Evolutionary conservation across 2,797 vertebrate genomes (phyloP), one percentile per base, ranked within the genome.

Genomic region (Borostomias antarcticus): DNA sequence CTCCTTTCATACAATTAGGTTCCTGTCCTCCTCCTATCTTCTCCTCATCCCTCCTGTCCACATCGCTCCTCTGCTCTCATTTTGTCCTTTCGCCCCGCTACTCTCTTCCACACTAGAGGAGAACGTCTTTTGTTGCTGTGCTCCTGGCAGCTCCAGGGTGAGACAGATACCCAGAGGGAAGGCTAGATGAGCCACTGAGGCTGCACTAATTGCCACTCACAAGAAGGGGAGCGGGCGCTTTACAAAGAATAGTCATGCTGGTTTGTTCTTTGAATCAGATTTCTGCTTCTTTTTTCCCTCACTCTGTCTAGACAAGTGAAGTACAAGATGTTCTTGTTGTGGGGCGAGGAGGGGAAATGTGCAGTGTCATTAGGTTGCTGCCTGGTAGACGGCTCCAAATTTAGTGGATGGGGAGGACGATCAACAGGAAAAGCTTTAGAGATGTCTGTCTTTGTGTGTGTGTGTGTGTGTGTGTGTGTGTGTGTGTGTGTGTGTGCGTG

Each of bases 141-240:
- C n/a, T n/a, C n/a, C n/a, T n/a, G n/a, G n/a, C n/a, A n/a, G n/a
- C n/a, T n/a, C n/a, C n/a, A n/a, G n/a, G n/a, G n/a, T 29, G 43
- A 62, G 59, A 8, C 23, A 66, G 21, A 35, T 29, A 35, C 13
- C 25, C 29, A 29, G 63, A 30, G 25, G 23, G 52, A 37, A 5
- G 19, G 29, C n/a, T n/a, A n/a, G n/a, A n/a, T n/a, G n/a, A n/a
- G n/a, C n/a, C n/a, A n/a, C n/a, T n/a, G n/a, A n/a, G n/a, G n/a
- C n/a, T n/a, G n/a, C n/a, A n/a, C n/a, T n/a, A n/a, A n/a, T 48
- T 48, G 17, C 21, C 70, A 73, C 58, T 73, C 71, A 70, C 68
- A 91, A 89, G 85, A 89, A 81, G 76, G 77, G 84, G 73, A 86
- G 74, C 75, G 74, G 70, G 64, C 45, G 80, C 69, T 86, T 83